Conservation (phyloP, 2,888 invertebrate genomes). For the Hedychridium roseum region DNA sequence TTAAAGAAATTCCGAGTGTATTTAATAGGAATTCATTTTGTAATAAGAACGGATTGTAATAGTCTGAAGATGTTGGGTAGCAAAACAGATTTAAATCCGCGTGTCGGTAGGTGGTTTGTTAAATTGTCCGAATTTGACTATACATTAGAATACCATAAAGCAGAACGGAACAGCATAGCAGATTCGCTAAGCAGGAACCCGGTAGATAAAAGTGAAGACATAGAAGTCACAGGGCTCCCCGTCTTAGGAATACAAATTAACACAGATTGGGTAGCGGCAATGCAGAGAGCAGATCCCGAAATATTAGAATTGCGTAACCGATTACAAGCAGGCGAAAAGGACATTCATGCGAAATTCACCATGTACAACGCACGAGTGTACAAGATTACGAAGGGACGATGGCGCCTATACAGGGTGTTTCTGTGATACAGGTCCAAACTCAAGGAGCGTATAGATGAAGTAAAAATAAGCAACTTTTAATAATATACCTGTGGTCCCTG, state of each 20-base stretch:
- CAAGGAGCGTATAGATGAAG: no score
- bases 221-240: neutral
- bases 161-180: neutral
- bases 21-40: constrained; percentile 1
- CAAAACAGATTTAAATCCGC: constrained; percentile 1
- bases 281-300: constrained; percentile 1
- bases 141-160: constrained; percentile 1
- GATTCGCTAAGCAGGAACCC: neutral
- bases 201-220: neutral
- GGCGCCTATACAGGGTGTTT: no score
- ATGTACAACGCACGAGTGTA: no score
- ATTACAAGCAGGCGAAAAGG: neutral
- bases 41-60: constrained; percentile 6
- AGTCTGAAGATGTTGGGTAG: neutral
- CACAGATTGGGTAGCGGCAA: constrained; percentile 3
- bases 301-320: neutral
- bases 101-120: constrained; percentile 9
- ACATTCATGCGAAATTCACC: no score
- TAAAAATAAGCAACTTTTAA: no score
- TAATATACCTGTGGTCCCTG: no score
- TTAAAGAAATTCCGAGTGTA: constrained; percentile 2
- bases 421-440: no score
- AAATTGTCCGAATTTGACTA: neutral
- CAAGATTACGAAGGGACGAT: no score
- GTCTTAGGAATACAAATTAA: neutral